Conservation (phyloP, 2,113 vertebrate genomes). For the Hemichromis elongatus region DNA sequence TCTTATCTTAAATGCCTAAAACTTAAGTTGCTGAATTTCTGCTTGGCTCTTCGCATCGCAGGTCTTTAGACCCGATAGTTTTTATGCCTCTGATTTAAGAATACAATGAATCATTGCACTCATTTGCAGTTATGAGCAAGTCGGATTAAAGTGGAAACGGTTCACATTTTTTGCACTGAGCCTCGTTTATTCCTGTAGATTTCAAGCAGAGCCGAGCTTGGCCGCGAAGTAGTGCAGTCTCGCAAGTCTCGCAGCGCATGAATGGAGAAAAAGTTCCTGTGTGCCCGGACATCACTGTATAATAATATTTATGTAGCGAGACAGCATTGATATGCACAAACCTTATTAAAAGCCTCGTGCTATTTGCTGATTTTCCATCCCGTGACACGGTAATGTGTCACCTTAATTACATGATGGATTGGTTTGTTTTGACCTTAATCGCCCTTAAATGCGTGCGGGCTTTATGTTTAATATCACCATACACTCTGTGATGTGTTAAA, state of each 20-base stretch:
- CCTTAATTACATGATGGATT: not conserved
- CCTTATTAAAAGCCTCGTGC: not conserved
- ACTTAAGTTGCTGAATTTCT: not conserved
- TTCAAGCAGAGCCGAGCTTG: not conserved
- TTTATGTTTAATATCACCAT: not conserved
- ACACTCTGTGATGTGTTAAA: not conserved
- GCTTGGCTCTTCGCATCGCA: not conserved
- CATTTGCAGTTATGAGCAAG: not conserved
- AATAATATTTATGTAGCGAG: not conserved
- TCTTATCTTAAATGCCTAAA: not conserved
- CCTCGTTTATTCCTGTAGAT: not conserved
- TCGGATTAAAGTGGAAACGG: not conserved
- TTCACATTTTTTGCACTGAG: not conserved
- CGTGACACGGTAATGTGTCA: not conserved
- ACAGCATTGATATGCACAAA: no score
- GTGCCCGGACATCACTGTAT: not conserved
- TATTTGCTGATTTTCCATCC: not conserved
- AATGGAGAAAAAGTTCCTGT: constrained; percentile 35
- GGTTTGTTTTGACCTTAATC: not conserved
- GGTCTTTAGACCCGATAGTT: not conserved
- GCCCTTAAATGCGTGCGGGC: not conserved
- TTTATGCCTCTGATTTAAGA: not conserved
- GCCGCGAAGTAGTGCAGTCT: not conserved
- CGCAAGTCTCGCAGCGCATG: not conserved
- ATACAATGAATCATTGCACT: not conserved